Conservation (phyloP, 1,140 invertebrate species). For the Bacillus rossius region DNA sequence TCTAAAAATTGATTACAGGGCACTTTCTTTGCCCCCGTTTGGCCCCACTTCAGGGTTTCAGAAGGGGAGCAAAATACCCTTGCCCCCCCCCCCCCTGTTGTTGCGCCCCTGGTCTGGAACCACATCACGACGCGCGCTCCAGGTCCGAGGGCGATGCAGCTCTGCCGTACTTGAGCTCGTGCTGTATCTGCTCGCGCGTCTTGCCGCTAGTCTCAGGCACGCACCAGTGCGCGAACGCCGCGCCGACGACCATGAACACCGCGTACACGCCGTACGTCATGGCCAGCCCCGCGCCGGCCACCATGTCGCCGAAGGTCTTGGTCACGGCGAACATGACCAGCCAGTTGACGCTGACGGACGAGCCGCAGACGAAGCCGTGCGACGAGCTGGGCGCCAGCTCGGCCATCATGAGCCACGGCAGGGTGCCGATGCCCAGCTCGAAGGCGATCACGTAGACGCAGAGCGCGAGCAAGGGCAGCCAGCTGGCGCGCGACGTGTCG, state of each 20-base stretch:
- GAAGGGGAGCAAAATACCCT: too few species aligned
- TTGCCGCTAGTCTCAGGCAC: conserved; percentile 57
- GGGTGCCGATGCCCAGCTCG: conserved; percentile 42
- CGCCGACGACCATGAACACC: conserved; percentile 44
- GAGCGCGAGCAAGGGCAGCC: conserved; percentile 47
- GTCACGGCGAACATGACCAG: conserved; percentile 50
- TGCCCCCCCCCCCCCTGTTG: too few species aligned
- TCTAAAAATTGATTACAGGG: too few species aligned
- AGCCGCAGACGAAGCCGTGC: conserved; percentile 44
- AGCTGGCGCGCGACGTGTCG: conserved; percentile 33
- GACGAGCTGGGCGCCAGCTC: conserved; percentile 43
- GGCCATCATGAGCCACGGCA: conserved; percentile 44
- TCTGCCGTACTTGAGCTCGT: conserved; percentile 10
- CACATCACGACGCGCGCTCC: too few species aligned
- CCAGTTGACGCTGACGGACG: conserved; percentile 49
- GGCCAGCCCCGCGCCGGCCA: conserved; percentile 42
- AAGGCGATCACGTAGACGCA: conserved; percentile 44
- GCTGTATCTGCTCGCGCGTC: conserved; percentile 48
- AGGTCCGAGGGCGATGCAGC: too few species aligned
- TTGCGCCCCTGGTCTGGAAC: too few species aligned
- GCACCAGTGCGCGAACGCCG: conserved; percentile 44
- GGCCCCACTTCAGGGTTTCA: too few species aligned
- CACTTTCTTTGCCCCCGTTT: too few species aligned
- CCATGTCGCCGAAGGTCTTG: conserved; percentile 44
- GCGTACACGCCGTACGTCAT: conserved; percentile 49